Percentiles rank a stretch among this genome's conserved stretches.
Evolutionary conservation across 1,140 invertebrate species (phyloP).

Genomic region (Drosophila santomea): DNA sequence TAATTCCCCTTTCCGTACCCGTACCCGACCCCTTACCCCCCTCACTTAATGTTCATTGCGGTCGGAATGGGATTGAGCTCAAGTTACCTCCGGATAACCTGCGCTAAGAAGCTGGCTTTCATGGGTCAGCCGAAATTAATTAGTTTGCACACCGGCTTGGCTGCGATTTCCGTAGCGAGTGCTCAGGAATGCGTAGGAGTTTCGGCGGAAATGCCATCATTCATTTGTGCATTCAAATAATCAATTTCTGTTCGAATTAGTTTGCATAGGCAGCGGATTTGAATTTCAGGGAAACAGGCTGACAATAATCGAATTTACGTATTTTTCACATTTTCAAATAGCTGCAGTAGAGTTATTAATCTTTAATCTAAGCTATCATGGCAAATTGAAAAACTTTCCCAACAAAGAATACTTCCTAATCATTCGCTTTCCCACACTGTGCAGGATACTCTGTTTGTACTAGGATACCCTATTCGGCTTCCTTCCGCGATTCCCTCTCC

Average conservation of each 20-base stretch:
- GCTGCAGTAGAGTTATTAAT: too few species aligned
- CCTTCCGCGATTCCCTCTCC: constrained; percentile 8
- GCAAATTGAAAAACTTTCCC: neutral
- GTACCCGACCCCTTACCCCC: neutral
- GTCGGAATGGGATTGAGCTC: neutral
- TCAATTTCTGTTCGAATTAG: too few species aligned
- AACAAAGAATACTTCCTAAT: neutral
- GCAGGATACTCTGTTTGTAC: constrained; percentile 6
- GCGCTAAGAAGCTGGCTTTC: neutral
- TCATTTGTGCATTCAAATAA: too few species aligned
- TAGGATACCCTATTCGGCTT: too few species aligned
- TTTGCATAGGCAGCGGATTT: too few species aligned
- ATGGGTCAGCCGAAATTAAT: constrained; percentile 5
- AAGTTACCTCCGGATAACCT: neutral
- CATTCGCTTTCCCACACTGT: constrained; percentile 4
- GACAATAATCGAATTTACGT: too few species aligned
- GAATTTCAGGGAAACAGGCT: too few species aligned
- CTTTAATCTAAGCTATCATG: too few species aligned
- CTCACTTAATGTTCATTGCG: constrained; percentile 30
- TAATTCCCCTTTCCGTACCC: constrained; percentile 54
- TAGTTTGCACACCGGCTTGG: neutral
- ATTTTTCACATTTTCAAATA: too few species aligned
- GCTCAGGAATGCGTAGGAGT: neutral
- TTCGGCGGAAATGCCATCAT: neutral
- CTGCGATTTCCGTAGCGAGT: too few species aligned